Evolutionary conservation across 2,888 invertebrate species (phyloP).

Genomic region (Heteromurus nitidus): DNA sequence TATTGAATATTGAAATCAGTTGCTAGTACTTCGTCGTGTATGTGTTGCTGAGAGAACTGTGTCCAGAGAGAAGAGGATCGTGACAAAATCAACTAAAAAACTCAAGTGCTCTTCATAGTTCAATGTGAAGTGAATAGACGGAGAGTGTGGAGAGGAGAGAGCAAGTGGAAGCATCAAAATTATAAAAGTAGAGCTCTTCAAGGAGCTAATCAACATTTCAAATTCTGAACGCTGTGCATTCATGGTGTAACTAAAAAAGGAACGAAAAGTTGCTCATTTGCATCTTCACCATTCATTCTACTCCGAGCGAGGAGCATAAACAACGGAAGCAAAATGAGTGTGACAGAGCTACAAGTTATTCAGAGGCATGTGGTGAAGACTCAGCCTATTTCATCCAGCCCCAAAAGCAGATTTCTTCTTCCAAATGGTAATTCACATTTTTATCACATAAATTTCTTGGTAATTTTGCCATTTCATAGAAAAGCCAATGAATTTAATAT

Average conservation of each 20-base stretch:
- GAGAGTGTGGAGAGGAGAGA: not conserved
- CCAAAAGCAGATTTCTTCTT: constrained; percentile 44
- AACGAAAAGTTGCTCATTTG: constrained; percentile 1
- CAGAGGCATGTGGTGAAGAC: constrained; percentile 56
- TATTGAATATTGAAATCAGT: not conserved
- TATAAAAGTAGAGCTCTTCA: not conserved
- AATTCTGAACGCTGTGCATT: not conserved
- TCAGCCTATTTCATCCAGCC: not conserved
- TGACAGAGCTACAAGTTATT: constrained; percentile 70
- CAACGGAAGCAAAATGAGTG: constrained; percentile 60
- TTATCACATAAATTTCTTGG: not conserved
- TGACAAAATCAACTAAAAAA: not conserved
- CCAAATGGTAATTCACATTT: constrained; percentile 52
- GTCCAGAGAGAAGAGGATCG: not conserved
- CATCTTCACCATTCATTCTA: not conserved
- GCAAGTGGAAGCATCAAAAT: not conserved
- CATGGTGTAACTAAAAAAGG: not conserved
- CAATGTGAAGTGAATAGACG: not conserved
- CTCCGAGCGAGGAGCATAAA: not conserved
- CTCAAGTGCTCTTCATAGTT: not conserved
- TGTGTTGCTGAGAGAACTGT: constrained; percentile 46
- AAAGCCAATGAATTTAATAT: not conserved
- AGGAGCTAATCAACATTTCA: not conserved
- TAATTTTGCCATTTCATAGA: not conserved
- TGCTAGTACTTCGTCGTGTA: not conserved